phyloP scores from a whole-genome alignment of 2,888 invertebrate genomes.

The Gerosis bhagava region DNA sequence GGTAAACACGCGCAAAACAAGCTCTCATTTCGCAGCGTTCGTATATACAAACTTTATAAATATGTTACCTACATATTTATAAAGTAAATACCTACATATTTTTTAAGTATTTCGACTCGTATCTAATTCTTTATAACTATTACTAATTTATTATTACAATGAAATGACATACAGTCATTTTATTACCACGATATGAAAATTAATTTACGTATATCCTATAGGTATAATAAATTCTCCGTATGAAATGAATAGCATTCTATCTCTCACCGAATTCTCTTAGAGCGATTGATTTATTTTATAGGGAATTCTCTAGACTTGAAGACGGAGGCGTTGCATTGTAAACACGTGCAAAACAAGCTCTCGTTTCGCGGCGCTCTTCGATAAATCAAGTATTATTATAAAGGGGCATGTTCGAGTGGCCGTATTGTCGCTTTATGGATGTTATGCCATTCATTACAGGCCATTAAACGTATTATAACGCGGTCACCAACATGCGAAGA shows the following conservation, averaged over 20 bases:
- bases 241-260: no score
- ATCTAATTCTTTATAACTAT: no score
- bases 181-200: no score
- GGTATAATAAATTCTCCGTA: no score
- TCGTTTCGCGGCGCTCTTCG: conserved; percentile 59
- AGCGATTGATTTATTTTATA: conserved; percentile 53
- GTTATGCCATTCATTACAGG: conserved; percentile 81
- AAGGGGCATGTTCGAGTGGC: conserved; percentile 76
- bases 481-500: conserved; percentile 49
- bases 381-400: conserved; percentile 79
- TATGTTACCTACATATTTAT: no score
- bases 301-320: conserved; percentile 43
- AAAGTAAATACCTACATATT: no score
- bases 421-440: conserved; percentile 79
- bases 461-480: conserved; percentile 79
- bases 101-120: no score
- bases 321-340: conserved; percentile 52
- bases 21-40: conserved; percentile 58
- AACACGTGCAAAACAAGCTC: conserved; percentile 76
- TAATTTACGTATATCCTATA: no score
- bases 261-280: no score
- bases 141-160: no score
- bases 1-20: conserved; percentile 75
- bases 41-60: no score
- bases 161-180: no score